Evolutionary conservation across 2,113 vertebrate species (phyloP).

Genomic region (Okapia johnstoni): DNA sequence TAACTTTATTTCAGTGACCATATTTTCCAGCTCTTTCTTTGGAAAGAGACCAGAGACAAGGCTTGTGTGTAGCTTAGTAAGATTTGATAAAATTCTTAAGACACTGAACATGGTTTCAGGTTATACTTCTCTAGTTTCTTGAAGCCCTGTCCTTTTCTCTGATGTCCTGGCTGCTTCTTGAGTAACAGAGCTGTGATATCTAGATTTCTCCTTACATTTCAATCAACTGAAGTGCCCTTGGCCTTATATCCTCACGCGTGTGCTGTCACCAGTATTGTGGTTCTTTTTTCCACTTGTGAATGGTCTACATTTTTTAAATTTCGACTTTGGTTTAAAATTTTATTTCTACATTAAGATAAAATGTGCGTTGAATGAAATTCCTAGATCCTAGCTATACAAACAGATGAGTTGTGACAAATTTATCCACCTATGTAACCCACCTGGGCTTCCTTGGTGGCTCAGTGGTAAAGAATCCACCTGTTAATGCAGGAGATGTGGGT

Average conservation of each 20-base stretch:
- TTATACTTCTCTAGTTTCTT: slow-evolving; percentile 52
- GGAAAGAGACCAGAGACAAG: neutral
- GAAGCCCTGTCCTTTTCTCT: slow-evolving; percentile 52
- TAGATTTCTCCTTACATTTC: slow-evolving; percentile 62
- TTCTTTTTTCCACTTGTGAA: neutral
- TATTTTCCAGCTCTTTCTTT: neutral
- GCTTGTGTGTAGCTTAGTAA: neutral
- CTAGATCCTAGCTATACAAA: neutral
- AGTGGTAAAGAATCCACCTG: neutral
- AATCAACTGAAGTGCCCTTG: slow-evolving; percentile 32
- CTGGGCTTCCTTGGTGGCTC: neutral
- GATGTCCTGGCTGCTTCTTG: slow-evolving; percentile 38
- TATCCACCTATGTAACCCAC: neutral
- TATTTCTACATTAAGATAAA: neutral
- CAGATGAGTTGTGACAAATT: neutral
- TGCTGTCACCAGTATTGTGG: rapidly evolving
- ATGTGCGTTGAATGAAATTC: neutral
- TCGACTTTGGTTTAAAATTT: neutral
- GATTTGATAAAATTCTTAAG: slow-evolving; percentile 44
- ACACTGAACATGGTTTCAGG: neutral
- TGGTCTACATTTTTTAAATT: neutral
- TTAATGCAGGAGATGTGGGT: neutral
- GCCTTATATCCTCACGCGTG: neutral
- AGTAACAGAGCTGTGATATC: slow-evolving; percentile 35
- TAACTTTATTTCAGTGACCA: neutral